phyloP scores from a whole-genome alignment of 1,140 invertebrate genomes.

The Anastrepha ludens region DNA sequence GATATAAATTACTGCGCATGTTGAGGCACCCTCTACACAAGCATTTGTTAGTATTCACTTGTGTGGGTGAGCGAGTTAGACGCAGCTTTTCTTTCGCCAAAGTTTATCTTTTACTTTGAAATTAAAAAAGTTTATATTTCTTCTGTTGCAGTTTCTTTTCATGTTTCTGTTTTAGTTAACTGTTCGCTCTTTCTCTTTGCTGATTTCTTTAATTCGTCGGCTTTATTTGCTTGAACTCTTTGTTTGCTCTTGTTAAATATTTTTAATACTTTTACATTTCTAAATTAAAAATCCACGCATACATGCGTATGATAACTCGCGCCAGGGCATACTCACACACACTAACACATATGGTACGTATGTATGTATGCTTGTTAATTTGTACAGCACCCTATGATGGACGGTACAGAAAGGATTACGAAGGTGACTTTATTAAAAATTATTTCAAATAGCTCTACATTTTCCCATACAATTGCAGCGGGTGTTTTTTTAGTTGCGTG shows the following conservation, averaged over 20 bases:
- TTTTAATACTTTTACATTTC: conserved; percentile 17
- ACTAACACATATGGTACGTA: too few relatives aligned
- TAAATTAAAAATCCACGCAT: background rate
- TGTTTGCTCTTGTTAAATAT: conserved; percentile 33
- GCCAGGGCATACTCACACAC: too few relatives aligned
- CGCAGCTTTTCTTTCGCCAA: background rate
- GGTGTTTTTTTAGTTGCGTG: too few relatives aligned
- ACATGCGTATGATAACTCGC: too few relatives aligned
- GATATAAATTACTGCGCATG: background rate
- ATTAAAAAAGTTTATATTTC: conserved; percentile 42
- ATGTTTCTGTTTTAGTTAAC: conserved; percentile 19
- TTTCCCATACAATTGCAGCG: too few relatives aligned
- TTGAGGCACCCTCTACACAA: background rate
- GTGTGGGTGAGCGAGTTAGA: background rate
- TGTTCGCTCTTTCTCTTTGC: background rate
- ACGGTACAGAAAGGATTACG: too few relatives aligned
- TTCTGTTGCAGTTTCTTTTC: background rate
- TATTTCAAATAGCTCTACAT: too few relatives aligned
- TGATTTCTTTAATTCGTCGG: background rate
- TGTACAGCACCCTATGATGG: too few relatives aligned
- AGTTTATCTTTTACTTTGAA: conserved; percentile 42
- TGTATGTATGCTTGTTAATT: too few relatives aligned
- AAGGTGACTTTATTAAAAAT: too few relatives aligned
- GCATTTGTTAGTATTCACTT: too few relatives aligned
- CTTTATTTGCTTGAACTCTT: conserved; percentile 3